Percentiles rank a stretch among this genome's conserved stretches.
Conservation (phyloP, 2,888 invertebrate genomes). For the Caenorhabditis afra region DNA sequence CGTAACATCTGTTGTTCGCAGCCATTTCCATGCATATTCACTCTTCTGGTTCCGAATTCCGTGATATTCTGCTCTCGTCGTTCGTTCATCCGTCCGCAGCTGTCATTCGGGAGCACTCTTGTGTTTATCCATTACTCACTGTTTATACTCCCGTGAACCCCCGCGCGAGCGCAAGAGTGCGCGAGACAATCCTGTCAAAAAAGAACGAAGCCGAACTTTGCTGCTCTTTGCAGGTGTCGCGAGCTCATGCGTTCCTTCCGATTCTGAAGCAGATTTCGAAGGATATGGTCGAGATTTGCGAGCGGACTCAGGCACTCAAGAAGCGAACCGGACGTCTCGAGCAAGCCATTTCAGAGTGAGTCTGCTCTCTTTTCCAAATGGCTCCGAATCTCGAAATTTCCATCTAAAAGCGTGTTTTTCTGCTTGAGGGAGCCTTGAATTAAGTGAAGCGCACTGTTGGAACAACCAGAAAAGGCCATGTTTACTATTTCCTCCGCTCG, state of each 20-base stretch:
- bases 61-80: background rate
- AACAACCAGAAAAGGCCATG: too few relatives aligned
- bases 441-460: too few relatives aligned
- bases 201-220: conserved; percentile 17
- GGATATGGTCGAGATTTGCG: conserved; percentile 59
- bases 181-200: conserved; percentile 27
- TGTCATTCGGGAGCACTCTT: conserved; percentile 20
- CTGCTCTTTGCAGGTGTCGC: conserved; percentile 37
- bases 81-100: conserved; percentile 21
- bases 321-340: conserved; percentile 16
- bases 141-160: conserved; percentile 34
- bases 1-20: conserved; percentile 39
- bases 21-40: conserved; percentile 27
- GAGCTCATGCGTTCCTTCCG: conserved; percentile 49
- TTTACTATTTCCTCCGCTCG: too few relatives aligned
- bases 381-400: background rate
- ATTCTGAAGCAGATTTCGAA: conserved; percentile 54
- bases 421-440: too few relatives aligned
- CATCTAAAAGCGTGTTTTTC: background rate
- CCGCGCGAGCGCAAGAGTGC: background rate
- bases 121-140: conserved; percentile 55
- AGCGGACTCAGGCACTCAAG: conserved; percentile 47
- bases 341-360: background rate
- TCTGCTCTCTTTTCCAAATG: background rate
- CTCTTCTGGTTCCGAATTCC: background rate